These are phyloP conservation scores for Takifugu flavidus DNA, from an alignment of 2,113 vertebrate species.

Conservation along the genomic window DNA sequence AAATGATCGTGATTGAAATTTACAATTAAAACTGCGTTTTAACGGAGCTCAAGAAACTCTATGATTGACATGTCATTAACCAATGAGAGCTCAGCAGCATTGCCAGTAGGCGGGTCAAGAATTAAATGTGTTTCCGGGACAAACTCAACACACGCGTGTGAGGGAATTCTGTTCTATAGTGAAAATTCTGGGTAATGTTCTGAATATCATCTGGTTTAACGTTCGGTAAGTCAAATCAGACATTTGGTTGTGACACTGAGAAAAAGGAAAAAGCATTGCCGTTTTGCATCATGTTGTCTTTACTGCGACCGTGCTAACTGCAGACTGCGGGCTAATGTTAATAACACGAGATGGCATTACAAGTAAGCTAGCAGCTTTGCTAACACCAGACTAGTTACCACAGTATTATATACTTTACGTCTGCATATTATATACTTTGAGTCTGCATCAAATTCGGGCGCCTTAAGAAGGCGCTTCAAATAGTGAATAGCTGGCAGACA, in stretches of 20 bases:
- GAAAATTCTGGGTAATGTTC: not conserved
- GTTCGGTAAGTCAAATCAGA: conserved; percentile 14
- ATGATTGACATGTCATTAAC: conserved; percentile 23
- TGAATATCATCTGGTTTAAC: conserved; percentile 3
- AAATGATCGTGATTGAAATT: too few species aligned
- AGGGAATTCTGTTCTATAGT: not conserved
- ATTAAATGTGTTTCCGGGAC: conserved; percentile 47
- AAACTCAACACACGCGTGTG: conserved; percentile 21
- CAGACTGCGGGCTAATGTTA: not conserved
- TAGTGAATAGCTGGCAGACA: conserved; percentile 1
- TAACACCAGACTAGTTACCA: conserved; percentile 3
- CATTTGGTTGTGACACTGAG: fast-evolving
- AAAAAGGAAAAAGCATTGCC: not conserved
- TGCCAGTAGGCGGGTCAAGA: not conserved
- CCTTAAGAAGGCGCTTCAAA: not conserved
- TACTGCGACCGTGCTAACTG: not conserved
- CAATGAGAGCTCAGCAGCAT: conserved; percentile 6
- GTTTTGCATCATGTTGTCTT: not conserved
- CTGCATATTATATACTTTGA: not conserved
- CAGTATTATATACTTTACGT: not conserved
- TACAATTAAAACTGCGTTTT: too few species aligned
- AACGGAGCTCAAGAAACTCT: not conserved
- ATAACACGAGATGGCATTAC: not conserved
- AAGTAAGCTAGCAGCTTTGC: conserved; percentile 20
- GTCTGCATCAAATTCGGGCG: not conserved